Conservation (phyloP, 37 sponge, comb jelly and placozoan species). For the Cliona cf. orientalis region DNA sequence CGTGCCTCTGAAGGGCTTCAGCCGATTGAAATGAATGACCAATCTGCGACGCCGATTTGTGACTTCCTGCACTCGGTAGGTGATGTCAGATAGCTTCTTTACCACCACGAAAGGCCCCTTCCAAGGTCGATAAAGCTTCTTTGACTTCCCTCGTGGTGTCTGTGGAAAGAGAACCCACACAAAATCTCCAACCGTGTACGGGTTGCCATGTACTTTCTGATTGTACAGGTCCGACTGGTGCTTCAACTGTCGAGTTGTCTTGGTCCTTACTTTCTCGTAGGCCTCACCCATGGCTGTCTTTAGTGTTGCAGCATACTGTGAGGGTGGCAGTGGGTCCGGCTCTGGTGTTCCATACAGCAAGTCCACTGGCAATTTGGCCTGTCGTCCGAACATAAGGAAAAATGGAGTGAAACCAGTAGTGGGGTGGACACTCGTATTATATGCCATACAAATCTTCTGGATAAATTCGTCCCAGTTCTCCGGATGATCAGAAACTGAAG, state of each 20-base stretch:
- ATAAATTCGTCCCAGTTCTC: constrained; percentile 45
- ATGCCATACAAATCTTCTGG: constrained; percentile 45
- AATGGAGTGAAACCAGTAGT: constrained; percentile 33
- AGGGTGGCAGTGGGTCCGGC: background rate
- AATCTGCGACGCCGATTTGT: background rate
- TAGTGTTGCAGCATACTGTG: constrained; percentile 30
- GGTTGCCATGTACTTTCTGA: constrained; percentile 46
- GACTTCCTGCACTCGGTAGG: constrained; percentile 23
- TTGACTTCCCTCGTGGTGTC: constrained; percentile 25
- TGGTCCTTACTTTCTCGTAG: constrained; percentile 6
- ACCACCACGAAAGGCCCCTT: constrained; percentile 39
- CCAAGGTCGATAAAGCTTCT: constrained; percentile 61
- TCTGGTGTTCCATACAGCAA: constrained; percentile 1
- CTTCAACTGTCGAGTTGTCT: background rate
- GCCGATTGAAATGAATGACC: constrained; percentile 58
- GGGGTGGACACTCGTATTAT: constrained; percentile 53
- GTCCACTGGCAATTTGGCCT: constrained; percentile 44
- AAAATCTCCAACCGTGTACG: constrained; percentile 39
- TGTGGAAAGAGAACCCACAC: constrained; percentile 63
- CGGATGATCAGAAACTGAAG: constrained; percentile 2
- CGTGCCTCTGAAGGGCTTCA: no score
- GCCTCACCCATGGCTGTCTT: constrained; percentile 3
- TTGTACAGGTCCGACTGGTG: constrained; percentile 38
- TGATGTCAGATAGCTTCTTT: constrained; percentile 15
- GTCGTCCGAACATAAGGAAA: constrained; percentile 60